Conservation (phyloP, 2,888 invertebrate species). For the Tortrix viridana region DNA sequence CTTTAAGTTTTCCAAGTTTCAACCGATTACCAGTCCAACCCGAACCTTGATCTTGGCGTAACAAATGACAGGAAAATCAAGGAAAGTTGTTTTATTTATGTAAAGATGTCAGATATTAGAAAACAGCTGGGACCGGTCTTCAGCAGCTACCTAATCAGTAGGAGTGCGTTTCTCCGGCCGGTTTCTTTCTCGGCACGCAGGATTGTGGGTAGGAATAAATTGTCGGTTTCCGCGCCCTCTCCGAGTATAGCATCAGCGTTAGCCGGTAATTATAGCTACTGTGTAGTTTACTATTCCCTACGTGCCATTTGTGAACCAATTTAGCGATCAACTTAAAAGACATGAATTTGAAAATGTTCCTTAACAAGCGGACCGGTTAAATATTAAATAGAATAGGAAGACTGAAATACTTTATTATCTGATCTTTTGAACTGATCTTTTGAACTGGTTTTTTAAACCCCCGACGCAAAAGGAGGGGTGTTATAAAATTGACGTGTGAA, state of each 20-base stretch:
- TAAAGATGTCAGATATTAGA: constrained; percentile 43
- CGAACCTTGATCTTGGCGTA: constrained; percentile 29
- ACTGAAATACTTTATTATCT: no score
- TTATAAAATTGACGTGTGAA: no score
- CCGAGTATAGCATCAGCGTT: constrained; percentile 16
- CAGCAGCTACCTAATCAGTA: constrained; percentile 27
- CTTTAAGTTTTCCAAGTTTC: constrained; percentile 1
- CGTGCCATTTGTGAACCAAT: constrained; percentile 3
- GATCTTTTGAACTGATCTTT: no score
- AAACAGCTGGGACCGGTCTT: constrained; percentile 41
- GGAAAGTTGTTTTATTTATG: constrained; percentile 42
- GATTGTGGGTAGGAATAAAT: constrained; percentile 41
- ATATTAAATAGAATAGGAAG: no score
- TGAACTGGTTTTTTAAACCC: no score
- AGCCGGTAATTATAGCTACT: constrained; percentile 19
- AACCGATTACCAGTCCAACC: constrained; percentile 11
- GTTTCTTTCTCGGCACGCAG: constrained; percentile 38
- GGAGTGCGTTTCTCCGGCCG: constrained; percentile 30
- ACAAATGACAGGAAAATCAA: constrained; percentile 42
- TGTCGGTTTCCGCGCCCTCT: constrained; percentile 27
- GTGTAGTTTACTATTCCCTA: not conserved
- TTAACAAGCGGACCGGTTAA: not conserved
- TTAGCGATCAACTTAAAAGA: not conserved
- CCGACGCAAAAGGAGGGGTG: no score
- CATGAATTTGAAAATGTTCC: not conserved